These are phyloP conservation scores for Rhimphoctona megacephalus DNA, from an alignment of 2,888 invertebrate genomes.

Conservation along the genomic window DNA sequence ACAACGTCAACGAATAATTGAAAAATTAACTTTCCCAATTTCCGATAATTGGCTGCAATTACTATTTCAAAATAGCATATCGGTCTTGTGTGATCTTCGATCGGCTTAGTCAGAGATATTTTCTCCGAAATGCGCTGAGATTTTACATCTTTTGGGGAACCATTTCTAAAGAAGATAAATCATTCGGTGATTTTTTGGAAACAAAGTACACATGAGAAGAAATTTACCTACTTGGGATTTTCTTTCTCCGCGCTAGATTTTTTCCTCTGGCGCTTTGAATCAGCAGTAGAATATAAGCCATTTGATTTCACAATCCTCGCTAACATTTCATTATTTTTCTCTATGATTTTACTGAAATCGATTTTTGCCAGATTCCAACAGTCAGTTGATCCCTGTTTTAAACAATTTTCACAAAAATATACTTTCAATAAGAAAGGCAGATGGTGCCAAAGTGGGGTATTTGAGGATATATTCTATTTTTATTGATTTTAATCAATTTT, in stretches of 20 bases:
- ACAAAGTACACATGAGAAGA: neutral
- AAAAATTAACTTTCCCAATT: slow-evolving; percentile 81
- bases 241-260: slow-evolving; percentile 64
- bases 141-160: neutral
- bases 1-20: slow-evolving; percentile 82
- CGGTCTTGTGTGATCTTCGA: slow-evolving; percentile 64
- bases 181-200: neutral
- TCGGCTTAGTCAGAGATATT: neutral
- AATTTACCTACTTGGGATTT: slow-evolving; percentile 66
- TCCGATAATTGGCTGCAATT: slow-evolving; percentile 73
- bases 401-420: neutral
- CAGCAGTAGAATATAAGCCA: slow-evolving; percentile 70
- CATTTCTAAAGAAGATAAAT: slow-evolving; percentile 16
- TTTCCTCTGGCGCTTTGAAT: slow-evolving; percentile 73
- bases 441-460: neutral
- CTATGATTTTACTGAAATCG: slow-evolving; percentile 58
- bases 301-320: slow-evolving; percentile 69
- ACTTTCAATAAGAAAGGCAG: neutral
- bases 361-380: slow-evolving; percentile 75
- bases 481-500: neutral
- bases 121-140: neutral
- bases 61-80: slow-evolving; percentile 82
- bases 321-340: slow-evolving; percentile 73
- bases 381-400: slow-evolving; percentile 76
- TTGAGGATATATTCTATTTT: neutral